A percentile compares a stretch with the other conserved stretches of the same genome.
Conservation (phyloP, 2,113 vertebrate genomes). For the pig (Sus scrofa) region T2T-Sscrofa CM000826.6:46593501-46594000, state of each 20-base stretch:
- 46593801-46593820: not conserved
- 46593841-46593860: not conserved
- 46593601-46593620: not conserved
- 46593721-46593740: not conserved
- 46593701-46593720: not conserved
- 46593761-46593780: not conserved
- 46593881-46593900: not conserved
- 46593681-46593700: not conserved
- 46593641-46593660: not conserved
- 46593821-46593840: not conserved
- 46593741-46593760: accelerated
- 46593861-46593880: not conserved
- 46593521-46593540: not conserved
- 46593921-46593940: not conserved
- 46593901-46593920: not conserved
- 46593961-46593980: not conserved
- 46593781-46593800: not conserved
- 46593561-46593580: not conserved
- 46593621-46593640: not conserved
- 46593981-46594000: not conserved
- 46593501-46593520: not conserved
- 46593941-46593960: not conserved
- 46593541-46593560: not conserved
- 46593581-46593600: no score
- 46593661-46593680: not conserved